phyloP scores from a whole-genome alignment of 1,140 invertebrate species.

The Drosophila kanapiae region DNA sequence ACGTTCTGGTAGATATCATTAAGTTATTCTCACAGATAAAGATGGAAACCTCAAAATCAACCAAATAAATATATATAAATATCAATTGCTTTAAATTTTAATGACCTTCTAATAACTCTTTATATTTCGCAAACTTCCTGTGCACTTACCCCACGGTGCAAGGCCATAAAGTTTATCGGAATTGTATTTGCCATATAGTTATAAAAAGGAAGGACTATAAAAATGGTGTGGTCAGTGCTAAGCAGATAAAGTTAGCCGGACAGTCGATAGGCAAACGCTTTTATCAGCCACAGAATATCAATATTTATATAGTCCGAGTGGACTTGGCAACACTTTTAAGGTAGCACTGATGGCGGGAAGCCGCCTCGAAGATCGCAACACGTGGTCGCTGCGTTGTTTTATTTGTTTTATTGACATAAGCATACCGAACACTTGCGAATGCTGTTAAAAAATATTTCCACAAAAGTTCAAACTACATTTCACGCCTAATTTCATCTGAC shows the following conservation, averaged over 20 bases:
- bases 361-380: neutral
- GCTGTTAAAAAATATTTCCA: slow-evolving; percentile 57
- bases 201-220: slow-evolving; percentile 7
- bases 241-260: slow-evolving; percentile 30
- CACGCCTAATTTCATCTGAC: slow-evolving; percentile 79
- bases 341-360: slow-evolving; percentile 3
- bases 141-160: slow-evolving; percentile 21
- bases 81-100: neutral
- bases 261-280: slow-evolving; percentile 29
- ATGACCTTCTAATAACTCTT: neutral
- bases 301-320: slow-evolving; percentile 39
- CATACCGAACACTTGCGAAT: slow-evolving; percentile 39
- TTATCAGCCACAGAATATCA: slow-evolving; percentile 55
- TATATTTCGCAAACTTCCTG: neutral
- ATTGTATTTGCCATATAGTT: slow-evolving; percentile 44
- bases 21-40: too few species aligned
- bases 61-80: neutral
- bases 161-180: slow-evolving; percentile 36
- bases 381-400: neutral
- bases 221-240: slow-evolving; percentile 19
- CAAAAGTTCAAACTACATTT: slow-evolving; percentile 78
- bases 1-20: too few species aligned
- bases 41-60: too few species aligned
- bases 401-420: neutral
- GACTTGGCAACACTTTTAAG: slow-evolving; percentile 32